Base-by-base conservation (phyloP, 2,797 vertebrate species). In the Zenarchopterus dispar region DNA sequence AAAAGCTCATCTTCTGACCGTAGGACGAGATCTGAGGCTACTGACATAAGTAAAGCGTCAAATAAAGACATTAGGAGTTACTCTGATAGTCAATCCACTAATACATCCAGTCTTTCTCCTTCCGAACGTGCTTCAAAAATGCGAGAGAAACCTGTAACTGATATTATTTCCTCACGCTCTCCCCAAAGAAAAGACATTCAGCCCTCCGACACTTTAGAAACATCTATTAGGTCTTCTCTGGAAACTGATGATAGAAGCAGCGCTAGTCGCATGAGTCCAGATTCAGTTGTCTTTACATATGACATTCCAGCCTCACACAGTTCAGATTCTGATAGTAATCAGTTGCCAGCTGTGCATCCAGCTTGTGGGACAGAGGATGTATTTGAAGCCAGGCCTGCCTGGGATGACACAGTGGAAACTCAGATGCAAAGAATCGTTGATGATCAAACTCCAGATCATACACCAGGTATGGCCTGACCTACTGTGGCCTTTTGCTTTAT, bases 351-450 rank as follows among this genome's bases (percentile, higher is more conserved):
- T 81, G 86, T 79, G 73, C 93, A 94, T 80, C 90, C 82, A 31
- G 77, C 92, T 77, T 91, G 93, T 88, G 85, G 93, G 85, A 94
- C 91, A 73, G 96, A 95, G 90, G 95, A 97, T 93, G 93, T 96
- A 86, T 97, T 97, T 97, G 95, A 97, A 92, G 94, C 93, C 85
- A 96, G 95, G 91, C 94, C 95, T 86, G 92, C 94, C 90, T 96
- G 95, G 96, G 96, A 99, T 90, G 95, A 96, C 91, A 96, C 93
- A 62, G 90, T 97, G 93, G 96, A 97, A 94, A 98, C 96, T 93
- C 96, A 97, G 94, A 97, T 96, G 94, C 95, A 97, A 92, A 95
- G 94, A 95, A 94, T 97, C 94, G 93, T 91, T 92, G 96, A 94
- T 86, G 97, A 97, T 87, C 94, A 93, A 94, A 92, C 92, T 92